These are phyloP conservation scores for Tuberolachnus salignus DNA, from an alignment of 2,888 invertebrate genomes.

Conservation along the genomic window DNA sequence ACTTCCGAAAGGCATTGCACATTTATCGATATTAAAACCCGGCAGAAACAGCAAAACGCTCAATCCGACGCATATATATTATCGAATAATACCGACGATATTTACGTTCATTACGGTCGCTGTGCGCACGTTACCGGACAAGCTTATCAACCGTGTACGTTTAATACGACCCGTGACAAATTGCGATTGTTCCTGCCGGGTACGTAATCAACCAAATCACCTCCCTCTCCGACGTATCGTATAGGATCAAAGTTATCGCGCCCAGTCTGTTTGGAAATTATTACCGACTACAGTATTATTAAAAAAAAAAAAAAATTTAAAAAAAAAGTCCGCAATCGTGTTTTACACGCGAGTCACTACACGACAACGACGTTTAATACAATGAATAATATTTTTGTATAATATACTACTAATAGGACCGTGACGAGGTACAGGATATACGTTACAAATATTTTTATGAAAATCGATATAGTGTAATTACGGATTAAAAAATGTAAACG, in stretches of 20 bases:
- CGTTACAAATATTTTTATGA: too few relatives aligned
- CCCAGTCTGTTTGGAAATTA: background rate
- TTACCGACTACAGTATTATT: too few relatives aligned
- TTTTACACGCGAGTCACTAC: background rate
- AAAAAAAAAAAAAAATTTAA: too few relatives aligned
- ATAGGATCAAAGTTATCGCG: constrained; percentile 10
- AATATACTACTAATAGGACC: background rate
- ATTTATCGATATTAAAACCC: too few relatives aligned
- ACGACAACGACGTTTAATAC: background rate
- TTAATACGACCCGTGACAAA: constrained; percentile 7
- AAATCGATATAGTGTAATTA: too few relatives aligned
- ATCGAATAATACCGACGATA: too few relatives aligned
- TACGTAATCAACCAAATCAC: too few relatives aligned
- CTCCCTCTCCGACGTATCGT: background rate
- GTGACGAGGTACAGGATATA: background rate
- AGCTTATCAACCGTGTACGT: constrained; percentile 33
- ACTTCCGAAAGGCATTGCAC: too few relatives aligned
- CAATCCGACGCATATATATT: too few relatives aligned
- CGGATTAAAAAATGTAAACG: background rate
- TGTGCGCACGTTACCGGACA: background rate
- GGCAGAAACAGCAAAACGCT: too few relatives aligned
- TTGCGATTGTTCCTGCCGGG: constrained; percentile 11
- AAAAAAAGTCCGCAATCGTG: constrained; percentile 2
- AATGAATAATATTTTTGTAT: background rate
- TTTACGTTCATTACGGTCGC: too few relatives aligned